Percentiles rank a stretch among this genome's conserved stretches.
These are phyloP conservation scores for Drosophila orosa DNA, from an alignment of 1,140 invertebrate genomes.

Conservation along the genomic window DNA sequence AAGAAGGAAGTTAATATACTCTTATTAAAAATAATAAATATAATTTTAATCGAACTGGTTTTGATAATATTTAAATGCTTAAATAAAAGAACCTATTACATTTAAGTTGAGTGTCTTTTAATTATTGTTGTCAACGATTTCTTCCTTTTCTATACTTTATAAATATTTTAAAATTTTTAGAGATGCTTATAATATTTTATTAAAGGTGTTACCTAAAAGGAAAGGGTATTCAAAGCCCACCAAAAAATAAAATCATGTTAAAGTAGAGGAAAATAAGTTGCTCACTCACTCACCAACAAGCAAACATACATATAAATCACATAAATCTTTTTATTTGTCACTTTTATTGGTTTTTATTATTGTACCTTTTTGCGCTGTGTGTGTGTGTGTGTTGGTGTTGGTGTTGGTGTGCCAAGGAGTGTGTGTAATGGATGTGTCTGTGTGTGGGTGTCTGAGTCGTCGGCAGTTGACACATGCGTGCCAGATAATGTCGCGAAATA, in stretches of 20 bases:
- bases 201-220: accelerated
- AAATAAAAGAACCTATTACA: background rate
- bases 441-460: slow-evolving; percentile 35
- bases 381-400: slow-evolving; percentile 1
- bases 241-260: slow-evolving; percentile 26
- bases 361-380: slow-evolving; percentile 64
- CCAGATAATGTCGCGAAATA: slow-evolving; percentile 69
- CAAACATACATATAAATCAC: slow-evolving; percentile 57
- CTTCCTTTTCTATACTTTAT: no score
- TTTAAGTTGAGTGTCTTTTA: background rate
- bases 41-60: background rate
- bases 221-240: background rate
- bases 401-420: background rate
- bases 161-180: background rate
- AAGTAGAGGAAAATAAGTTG: slow-evolving; percentile 56
- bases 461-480: slow-evolving; percentile 77
- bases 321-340: slow-evolving; percentile 83
- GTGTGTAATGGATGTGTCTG: slow-evolving; percentile 2
- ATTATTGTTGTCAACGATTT: background rate
- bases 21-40: no score
- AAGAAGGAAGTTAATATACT: no score
- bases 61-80: background rate
- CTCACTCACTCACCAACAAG: slow-evolving; percentile 28
- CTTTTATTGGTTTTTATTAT: slow-evolving; percentile 82
- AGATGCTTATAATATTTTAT: background rate